Percentiles rank a stretch among this genome's conserved stretches.
Evolutionary conservation across 2,113 vertebrate genomes (phyloP).

Genomic region (Lepisosteus osseus): DNA sequence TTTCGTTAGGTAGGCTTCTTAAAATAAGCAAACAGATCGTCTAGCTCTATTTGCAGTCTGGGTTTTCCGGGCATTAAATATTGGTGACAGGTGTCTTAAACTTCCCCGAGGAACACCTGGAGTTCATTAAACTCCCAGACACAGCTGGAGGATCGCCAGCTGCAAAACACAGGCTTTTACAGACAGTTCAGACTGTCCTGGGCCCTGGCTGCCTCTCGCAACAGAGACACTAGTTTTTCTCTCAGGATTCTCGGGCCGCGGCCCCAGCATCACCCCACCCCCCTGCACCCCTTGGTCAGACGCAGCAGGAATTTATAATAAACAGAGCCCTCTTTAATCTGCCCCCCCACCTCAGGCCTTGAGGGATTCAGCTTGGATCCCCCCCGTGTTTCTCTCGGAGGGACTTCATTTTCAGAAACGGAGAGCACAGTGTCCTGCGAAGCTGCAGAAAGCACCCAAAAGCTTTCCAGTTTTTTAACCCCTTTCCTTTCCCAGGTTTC

Average conservation of each 20-base stretch:
- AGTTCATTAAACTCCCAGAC: constrained; percentile 72
- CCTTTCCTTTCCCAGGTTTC: too few species aligned
- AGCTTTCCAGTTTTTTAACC: too few species aligned
- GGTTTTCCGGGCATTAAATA: constrained; percentile 72
- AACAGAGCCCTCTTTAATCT: background rate
- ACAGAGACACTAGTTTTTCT: constrained; percentile 9
- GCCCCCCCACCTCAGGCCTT: background rate
- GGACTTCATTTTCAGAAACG: too few species aligned
- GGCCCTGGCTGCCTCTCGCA: background rate
- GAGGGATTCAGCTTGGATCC: background rate
- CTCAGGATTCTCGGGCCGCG: background rate
- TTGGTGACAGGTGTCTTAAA: constrained; percentile 75
- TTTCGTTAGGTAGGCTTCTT: constrained; percentile 60
- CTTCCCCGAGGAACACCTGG: constrained; percentile 69
- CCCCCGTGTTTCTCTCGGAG: too few species aligned
- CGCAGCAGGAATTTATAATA: background rate
- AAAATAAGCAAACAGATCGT: constrained; percentile 69
- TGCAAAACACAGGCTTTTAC: constrained; percentile 55
- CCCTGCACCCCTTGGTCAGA: background rate
- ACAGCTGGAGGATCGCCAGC: constrained; percentile 62
- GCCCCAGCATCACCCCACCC: background rate
- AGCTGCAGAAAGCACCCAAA: too few species aligned
- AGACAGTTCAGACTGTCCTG: constrained; percentile 22
- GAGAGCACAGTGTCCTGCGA: too few species aligned
- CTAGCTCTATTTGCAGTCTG: constrained; percentile 68